These are phyloP conservation scores for Tiphia femorata DNA, from an alignment of 2,888 invertebrate species.

Conservation along the genomic window DNA sequence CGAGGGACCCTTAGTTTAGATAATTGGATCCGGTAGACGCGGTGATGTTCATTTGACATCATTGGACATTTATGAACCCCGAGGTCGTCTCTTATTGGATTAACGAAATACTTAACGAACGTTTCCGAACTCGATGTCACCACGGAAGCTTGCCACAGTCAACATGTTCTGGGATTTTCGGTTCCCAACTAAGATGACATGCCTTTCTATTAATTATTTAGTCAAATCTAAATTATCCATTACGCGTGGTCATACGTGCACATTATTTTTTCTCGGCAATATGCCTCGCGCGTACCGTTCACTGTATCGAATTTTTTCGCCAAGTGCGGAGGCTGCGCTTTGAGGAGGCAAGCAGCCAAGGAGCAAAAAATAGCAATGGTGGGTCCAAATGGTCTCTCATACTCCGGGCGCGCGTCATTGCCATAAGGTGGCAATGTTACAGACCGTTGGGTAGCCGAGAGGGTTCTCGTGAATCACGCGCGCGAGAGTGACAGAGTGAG, in stretches of 20 bases:
- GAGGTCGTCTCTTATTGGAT: conserved; percentile 52
- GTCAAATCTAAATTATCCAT: too few species aligned
- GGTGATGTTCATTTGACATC: conserved; percentile 67
- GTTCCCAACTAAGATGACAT: too few species aligned
- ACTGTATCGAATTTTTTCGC: conserved; percentile 12
- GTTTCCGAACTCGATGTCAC: conserved; percentile 21
- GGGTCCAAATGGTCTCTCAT: conserved; percentile 43
- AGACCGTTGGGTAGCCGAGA: conserved; percentile 61
- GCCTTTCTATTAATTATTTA: too few species aligned
- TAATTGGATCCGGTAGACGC: conserved; percentile 64
- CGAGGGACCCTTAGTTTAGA: conserved; percentile 37
- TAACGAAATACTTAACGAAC: conserved; percentile 54
- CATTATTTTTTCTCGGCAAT: too few species aligned
- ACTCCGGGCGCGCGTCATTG: conserved; percentile 42
- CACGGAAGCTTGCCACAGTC: too few species aligned
- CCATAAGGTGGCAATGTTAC: conserved; percentile 64
- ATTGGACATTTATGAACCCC: conserved; percentile 57
- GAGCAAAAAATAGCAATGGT: conserved; percentile 29
- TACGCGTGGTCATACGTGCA: too few species aligned
- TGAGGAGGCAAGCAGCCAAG: conserved; percentile 11
- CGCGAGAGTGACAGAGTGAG: conserved; percentile 30
- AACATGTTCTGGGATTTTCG: too few species aligned
- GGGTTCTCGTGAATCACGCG: conserved; percentile 60
- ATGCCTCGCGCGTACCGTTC: background rate
- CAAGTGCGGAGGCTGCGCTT: conserved; percentile 3